Evolutionary conservation across 2,888 invertebrate species (phyloP), one percentile per base, ranked within the genome.

Genomic region (Drosophila kokeensis): DNA sequence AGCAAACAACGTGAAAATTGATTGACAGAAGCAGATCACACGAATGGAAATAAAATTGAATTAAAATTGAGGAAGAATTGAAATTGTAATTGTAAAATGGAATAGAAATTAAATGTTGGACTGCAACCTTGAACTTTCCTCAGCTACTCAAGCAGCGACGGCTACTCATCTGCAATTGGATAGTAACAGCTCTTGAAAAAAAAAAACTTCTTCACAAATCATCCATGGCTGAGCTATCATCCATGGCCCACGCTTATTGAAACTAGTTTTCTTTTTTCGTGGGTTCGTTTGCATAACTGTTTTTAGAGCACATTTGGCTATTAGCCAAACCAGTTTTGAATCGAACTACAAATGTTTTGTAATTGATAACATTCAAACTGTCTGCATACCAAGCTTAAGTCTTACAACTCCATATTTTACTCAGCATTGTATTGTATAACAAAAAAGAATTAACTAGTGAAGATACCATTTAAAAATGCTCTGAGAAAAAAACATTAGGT

Each of bases 21-120:
- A 88, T 86, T 83, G 83, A 86, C 83, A 83, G 71, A 74, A 75
- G 15, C 78, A 49, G 72, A 69, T 68, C 89, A 88, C 60, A 53
- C 60, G 64, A 73, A 69, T 65, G 49, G 11, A 61, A 59, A 66
- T 42, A 18, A 58, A 18, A 18, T 45, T 32, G 13, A n/a, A 36
- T 18, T 18, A 4, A 50, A 50, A 34, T 45, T 24, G 15, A 0
- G 4, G 7, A 8, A 15, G 15, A 24, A 24, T 24, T 45, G 21
- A 15, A 45, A 8, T 15, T 45, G 42, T 2, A 21, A 45, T 45
- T 24, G 4, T 15, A 4, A 15, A 36, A 29, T 29, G 15, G 34
- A 34, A 49, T 27, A n/a, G 13, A 24, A 34, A n/a, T n/a, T 49
- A n/a, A 50, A 34, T 34, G n/a, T 27, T n/a, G 13, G n/a, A n/a